Evolutionary conservation across 64 coral and sea anemone genomes (phyloP), one percentile per base, ranked within the genome.

Genomic region (Actinia equina): DNA sequence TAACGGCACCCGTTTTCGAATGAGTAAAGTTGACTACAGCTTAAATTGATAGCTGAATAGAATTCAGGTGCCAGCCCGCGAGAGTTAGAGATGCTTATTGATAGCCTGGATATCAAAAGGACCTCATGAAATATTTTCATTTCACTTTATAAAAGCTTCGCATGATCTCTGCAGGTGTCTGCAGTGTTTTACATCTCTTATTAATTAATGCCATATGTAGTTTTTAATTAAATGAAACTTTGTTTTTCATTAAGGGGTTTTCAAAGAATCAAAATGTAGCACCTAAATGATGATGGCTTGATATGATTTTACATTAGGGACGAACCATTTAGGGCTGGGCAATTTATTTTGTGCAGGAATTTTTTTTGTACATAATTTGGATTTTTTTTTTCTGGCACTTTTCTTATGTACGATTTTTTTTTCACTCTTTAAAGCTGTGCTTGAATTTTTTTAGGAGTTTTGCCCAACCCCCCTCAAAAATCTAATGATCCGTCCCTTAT

Each of bases 201-300:
- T 23, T 10, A 42, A 74, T 14, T 15, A 42, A 74, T 25, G 13
- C 5, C 69, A 69, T 9, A 69, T 69, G 63, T 27, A 69, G 5
- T 74, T 74, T 74, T 74, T 41, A 74, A 74, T 74, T 74, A 74
- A 37, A 14, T 13, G 69, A 69, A 69, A 69, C 18, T 69, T 69
- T 69, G 63, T 69, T 27, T 69, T 69, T 20, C 10, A 37, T n/a
- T 22, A 69, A 69, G 22, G 20, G 5, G 5, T 69, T 69, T 69
- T 15, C 16, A 60, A 60, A 60, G 1, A 19, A 65, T 65, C 22
- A 22, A n/a, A 20, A 65, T 65, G 19, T 65, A 23, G 7, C 62
- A 65, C 10, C 19, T 2, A 65, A 22, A 25, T 65, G 55, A 0
- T 57, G 55, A 4, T 2, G 13, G 46, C 46, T 49, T 49, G 2